These are phyloP conservation scores for Elaphurus davidianus DNA, from an alignment of 2,113 vertebrate species.

Conservation along the genomic window DNA sequence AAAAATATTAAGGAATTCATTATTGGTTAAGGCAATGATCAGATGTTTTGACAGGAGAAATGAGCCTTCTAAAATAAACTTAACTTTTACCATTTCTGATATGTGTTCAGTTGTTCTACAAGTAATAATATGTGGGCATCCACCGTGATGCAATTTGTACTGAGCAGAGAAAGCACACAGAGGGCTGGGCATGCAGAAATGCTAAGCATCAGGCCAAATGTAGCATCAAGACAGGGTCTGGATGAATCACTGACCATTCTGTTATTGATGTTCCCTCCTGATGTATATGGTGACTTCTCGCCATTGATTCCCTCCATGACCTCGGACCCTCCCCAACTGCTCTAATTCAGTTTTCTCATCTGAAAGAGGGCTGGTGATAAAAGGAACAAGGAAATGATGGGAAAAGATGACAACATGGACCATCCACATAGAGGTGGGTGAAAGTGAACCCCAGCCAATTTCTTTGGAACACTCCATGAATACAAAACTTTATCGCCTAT, in stretches of 20 bases:
- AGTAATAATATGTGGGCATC: neutral
- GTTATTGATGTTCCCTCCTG: neutral
- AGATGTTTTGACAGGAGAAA: constrained; percentile 5
- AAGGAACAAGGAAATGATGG: neutral
- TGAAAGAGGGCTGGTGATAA: neutral
- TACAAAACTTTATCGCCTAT: neutral
- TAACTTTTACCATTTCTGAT: neutral
- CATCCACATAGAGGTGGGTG: neutral
- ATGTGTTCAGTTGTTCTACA: neutral
- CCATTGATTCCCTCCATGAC: neutral
- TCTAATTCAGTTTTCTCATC: constrained; percentile 22
- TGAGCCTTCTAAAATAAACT: neutral
- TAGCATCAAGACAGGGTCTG: neutral
- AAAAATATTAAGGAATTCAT: neutral
- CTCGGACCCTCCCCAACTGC: neutral
- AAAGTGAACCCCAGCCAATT: neutral
- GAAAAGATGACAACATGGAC: neutral
- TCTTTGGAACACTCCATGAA: neutral
- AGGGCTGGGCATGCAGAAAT: neutral
- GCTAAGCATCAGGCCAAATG: neutral
- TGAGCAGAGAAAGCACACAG: neutral
- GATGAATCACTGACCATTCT: neutral
- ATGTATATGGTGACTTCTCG: neutral
- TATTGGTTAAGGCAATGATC: neutral
- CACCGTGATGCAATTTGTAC: neutral